Conservation (phyloP, 2,797 vertebrate species). For the Cyclura pinguis region DNA sequence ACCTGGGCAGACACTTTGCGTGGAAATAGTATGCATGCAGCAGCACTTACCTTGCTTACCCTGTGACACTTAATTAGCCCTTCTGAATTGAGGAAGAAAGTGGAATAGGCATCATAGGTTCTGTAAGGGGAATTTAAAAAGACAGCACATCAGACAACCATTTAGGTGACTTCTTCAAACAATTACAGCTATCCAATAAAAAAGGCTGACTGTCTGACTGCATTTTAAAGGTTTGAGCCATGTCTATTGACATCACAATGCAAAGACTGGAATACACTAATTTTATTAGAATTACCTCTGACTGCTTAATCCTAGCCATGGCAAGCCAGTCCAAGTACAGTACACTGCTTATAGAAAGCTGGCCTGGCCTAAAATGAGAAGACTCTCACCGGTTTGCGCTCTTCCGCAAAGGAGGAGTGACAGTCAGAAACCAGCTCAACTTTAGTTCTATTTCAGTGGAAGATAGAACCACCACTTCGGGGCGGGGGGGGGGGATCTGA, state of each 20-base stretch:
- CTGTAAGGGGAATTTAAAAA: conserved; percentile 68
- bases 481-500: neutral
- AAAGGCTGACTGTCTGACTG: neutral
- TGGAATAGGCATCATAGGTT: conserved; percentile 91
- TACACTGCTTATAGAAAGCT: neutral
- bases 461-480: neutral
- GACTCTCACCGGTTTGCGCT: neutral
- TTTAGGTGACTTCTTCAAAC: neutral
- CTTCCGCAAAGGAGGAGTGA: neutral
- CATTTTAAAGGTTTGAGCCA: neutral
- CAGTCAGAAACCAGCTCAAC: neutral
- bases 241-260: neutral
- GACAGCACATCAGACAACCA: neutral
- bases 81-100: conserved; percentile 89
- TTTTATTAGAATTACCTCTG: neutral
- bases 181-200: neutral
- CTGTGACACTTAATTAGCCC: conserved; percentile 91
- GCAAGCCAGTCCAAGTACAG: neutral
- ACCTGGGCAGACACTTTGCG: too few species aligned
- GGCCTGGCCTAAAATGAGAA: neutral
- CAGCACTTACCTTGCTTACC: conserved; percentile 87
- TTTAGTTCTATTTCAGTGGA: neutral
- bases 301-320: neutral
- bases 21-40: neutral
- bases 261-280: neutral